Evolutionary conservation across 2,797 vertebrate species (phyloP).

Genomic region (Jordanella pulchra): DNA sequence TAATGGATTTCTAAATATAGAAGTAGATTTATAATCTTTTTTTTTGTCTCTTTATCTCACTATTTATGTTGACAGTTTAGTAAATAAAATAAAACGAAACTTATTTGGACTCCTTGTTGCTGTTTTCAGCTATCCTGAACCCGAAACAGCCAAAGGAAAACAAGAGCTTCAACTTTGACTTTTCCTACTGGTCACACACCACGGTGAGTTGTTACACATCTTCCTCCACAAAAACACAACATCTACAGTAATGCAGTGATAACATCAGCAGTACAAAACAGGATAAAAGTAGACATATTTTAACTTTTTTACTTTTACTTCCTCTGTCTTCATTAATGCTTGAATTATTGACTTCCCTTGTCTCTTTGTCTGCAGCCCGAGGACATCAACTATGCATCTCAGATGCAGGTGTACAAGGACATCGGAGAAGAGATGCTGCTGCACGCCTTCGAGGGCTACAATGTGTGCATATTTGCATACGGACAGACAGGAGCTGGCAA

Average conservation of each 20-base stretch:
- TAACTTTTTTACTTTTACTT: neutral
- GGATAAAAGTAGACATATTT: neutral
- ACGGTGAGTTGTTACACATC: constrained; percentile 81
- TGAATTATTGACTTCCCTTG: neutral
- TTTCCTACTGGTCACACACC: constrained; percentile 98
- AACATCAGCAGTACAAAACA: neutral
- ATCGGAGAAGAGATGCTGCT: constrained; percentile 98
- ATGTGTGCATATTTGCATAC: constrained; percentile 98
- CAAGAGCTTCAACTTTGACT: constrained; percentile 99
- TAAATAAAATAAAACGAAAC: neutral
- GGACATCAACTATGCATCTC: constrained; percentile 94
- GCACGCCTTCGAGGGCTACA: constrained; percentile 97
- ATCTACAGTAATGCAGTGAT: neutral
- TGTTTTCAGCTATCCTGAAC: constrained; percentile 89
- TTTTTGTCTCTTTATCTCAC: neutral
- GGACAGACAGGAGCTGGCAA: constrained; percentile 97
- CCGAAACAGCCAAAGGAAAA: constrained; percentile 98
- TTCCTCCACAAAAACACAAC: neutral
- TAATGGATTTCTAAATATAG: neutral
- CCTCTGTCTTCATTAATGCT: neutral
- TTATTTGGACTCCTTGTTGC: constrained; percentile 2
- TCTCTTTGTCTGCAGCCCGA: constrained; percentile 79
- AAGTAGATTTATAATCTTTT: neutral
- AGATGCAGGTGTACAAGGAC: constrained; percentile 94
- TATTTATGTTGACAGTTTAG: neutral